phyloP scores from a whole-genome alignment of 1,140 invertebrate species.

The Notospermus geniculatus region DNA sequence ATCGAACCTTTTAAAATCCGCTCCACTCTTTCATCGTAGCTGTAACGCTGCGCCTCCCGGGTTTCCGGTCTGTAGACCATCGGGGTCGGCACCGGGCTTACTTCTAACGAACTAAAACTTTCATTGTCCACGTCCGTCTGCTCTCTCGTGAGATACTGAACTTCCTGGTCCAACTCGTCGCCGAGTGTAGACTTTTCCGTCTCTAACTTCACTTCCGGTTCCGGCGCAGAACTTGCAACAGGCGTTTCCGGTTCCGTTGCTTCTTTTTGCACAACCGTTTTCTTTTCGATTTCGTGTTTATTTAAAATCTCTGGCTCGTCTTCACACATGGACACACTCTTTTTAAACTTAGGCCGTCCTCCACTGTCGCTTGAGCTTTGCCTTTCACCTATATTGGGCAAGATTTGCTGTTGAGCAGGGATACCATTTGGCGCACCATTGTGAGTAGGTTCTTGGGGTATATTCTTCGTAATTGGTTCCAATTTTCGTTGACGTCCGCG shows the following conservation, averaged over 20 bases:
- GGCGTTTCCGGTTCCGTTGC: not conserved
- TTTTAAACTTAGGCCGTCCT: too few relatives aligned
- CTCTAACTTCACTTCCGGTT: not conserved
- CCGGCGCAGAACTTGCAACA: not conserved
- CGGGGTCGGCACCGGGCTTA: conserved; percentile 40
- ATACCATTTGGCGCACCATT: too few relatives aligned
- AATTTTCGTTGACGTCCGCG: too few relatives aligned
- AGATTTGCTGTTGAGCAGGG: too few relatives aligned
- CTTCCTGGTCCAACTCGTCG: conserved; percentile 1
- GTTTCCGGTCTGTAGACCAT: conserved; percentile 38
- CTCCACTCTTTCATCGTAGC: conserved; percentile 25
- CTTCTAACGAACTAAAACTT: conserved; percentile 13
- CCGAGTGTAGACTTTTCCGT: not conserved
- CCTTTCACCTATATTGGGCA: too few relatives aligned
- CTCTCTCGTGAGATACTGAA: not conserved
- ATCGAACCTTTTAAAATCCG: conserved; percentile 39
- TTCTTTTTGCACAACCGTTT: not conserved
- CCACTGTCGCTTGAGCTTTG: too few relatives aligned
- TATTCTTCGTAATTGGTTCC: too few relatives aligned
- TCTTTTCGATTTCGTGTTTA: not conserved
- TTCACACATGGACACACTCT: too few relatives aligned
- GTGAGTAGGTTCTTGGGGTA: too few relatives aligned
- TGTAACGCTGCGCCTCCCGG: conserved; percentile 30
- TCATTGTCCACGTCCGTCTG: not conserved
- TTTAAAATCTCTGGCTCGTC: too few relatives aligned